A percentile compares a stretch with the other conserved stretches of the same genome.
phyloP scores from a whole-genome alignment of 1,140 invertebrate genomes.

The Zaprionus davidi region DNA sequence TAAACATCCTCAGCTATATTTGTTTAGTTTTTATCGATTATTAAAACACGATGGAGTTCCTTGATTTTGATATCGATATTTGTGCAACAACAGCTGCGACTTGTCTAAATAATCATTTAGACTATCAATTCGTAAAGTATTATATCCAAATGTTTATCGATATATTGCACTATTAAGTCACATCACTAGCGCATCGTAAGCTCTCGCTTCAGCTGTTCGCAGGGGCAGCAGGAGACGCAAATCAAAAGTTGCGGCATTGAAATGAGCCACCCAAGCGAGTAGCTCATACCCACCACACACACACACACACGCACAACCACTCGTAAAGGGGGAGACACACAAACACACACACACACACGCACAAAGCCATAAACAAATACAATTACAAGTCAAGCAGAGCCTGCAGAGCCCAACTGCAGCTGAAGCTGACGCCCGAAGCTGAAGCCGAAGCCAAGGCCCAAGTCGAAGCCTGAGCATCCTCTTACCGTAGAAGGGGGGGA shows the following conservation, averaged over 20 bases:
- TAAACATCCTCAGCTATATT: too few species aligned
- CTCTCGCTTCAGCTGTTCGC: background rate
- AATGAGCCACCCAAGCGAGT: slow-evolving; percentile 36
- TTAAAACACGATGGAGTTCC: too few species aligned
- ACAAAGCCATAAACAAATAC: slow-evolving; percentile 70
- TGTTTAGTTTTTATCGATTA: background rate
- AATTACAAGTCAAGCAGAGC: slow-evolving; percentile 65
- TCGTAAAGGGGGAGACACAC: background rate
- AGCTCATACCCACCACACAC: slow-evolving; percentile 15
- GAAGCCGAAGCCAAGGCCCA: slow-evolving; percentile 2
- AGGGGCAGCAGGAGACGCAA: slow-evolving; percentile 33
- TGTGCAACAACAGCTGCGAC: too few species aligned
- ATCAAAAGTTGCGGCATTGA: slow-evolving; percentile 70
- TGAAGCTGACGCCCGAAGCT: slow-evolving; percentile 16
- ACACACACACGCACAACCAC: slow-evolving; percentile 21
- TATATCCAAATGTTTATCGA: background rate
- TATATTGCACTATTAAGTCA: background rate
- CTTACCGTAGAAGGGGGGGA: slow-evolving; percentile 5
- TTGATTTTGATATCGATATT: too few species aligned
- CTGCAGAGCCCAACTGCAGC: slow-evolving; percentile 15
- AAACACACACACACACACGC: slow-evolving; percentile 24
- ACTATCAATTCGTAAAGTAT: too few species aligned
- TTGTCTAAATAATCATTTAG: too few species aligned
- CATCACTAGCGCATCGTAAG: background rate
- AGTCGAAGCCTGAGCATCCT: slow-evolving; percentile 22